These are phyloP conservation scores for Propithecus perrieri DNA, from an alignment of 2,797 vertebrate genomes.

Conservation along the genomic window DNA sequence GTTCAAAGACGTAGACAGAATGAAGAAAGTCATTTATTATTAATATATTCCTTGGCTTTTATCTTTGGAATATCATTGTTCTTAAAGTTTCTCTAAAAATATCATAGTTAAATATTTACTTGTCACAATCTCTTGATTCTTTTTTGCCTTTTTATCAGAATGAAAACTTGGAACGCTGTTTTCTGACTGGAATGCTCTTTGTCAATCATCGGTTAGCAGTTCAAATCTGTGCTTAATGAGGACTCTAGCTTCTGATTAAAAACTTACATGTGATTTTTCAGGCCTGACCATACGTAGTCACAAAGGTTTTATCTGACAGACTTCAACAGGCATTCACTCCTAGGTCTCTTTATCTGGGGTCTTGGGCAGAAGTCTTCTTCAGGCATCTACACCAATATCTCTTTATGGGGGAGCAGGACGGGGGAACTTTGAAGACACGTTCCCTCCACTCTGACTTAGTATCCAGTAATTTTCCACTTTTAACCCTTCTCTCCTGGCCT, in stretches of 20 bases:
- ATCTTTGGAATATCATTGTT: neutral
- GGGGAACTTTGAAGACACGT: neutral
- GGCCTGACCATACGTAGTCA: neutral
- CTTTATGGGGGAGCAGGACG: no score
- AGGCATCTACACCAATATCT: neutral
- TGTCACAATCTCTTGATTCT: neutral
- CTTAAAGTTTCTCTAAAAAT: neutral
- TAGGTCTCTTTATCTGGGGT: neutral
- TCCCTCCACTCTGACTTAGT: neutral
- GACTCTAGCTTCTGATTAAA: neutral
- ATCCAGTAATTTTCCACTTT: neutral
- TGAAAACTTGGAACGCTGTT: neutral
- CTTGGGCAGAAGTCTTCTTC: neutral
- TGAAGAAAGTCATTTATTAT: neutral
- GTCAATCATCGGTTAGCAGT: neutral
- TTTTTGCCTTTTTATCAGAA: neutral
- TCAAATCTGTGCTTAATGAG: neutral
- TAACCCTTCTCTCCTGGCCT: neutral
- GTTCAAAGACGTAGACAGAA: neutral
- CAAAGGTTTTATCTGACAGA: neutral
- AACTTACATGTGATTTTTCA: neutral
- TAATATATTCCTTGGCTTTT: neutral
- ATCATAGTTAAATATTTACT: neutral
- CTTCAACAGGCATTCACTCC: neutral
- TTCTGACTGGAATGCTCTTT: neutral